Evolutionary conservation across 2,797 vertebrate species (phyloP).

Genomic region (Rousettus madagascariensis): DNA sequence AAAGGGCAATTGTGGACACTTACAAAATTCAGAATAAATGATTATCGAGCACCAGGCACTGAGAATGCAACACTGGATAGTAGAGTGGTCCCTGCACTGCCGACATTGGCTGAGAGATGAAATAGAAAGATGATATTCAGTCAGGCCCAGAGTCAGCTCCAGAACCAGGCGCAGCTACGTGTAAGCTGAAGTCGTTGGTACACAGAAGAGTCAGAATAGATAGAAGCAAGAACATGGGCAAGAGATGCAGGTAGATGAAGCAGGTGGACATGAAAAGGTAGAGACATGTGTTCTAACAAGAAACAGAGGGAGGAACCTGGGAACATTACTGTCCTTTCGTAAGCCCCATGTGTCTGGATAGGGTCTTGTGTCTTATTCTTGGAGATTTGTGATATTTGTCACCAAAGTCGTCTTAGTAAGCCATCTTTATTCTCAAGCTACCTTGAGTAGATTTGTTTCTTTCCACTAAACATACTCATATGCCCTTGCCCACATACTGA

Average conservation of each 20-base stretch:
- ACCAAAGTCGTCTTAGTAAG: neutral
- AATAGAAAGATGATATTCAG: neutral
- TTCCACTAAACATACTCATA: neutral
- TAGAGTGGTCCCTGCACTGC: neutral
- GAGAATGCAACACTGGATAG: neutral
- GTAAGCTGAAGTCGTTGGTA: neutral
- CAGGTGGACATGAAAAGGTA: neutral
- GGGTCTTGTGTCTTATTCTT: neutral
- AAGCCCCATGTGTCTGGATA: neutral
- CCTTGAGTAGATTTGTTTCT: neutral
- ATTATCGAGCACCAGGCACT: neutral
- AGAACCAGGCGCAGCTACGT: neutral
- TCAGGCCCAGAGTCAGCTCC: neutral
- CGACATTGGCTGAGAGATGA: neutral
- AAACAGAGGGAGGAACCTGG: neutral
- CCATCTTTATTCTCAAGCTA: neutral
- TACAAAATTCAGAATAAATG: neutral
- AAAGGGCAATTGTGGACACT: neutral
- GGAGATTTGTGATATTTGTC: neutral
- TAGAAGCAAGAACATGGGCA: neutral
- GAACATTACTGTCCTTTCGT: neutral
- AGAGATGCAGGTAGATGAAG: neutral
- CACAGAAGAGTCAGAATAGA: neutral
- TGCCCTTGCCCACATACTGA: neutral
- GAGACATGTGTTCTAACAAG: neutral